Percentiles rank a stretch among this genome's conserved stretches.
These are phyloP conservation scores for Pemphigus obesinymphae DNA, from an alignment of 1,140 invertebrate genomes.

Conservation along the genomic window DNA sequence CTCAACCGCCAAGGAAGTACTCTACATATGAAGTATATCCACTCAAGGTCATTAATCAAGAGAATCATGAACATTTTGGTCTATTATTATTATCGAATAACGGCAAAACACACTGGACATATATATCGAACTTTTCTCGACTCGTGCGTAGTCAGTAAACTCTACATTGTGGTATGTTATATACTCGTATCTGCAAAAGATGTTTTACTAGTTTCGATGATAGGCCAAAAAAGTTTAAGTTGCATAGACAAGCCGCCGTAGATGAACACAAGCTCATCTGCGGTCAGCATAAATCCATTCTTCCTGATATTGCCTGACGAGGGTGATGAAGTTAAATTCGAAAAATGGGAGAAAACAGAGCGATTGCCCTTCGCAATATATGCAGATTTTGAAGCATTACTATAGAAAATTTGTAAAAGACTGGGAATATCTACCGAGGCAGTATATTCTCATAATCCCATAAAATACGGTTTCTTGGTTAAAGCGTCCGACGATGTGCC, in stretches of 20 bases:
- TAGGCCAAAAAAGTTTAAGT: too few species aligned
- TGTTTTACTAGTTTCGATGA: too few species aligned
- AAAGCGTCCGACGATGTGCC: not conserved
- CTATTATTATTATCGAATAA: not conserved
- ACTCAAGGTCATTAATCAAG: not conserved
- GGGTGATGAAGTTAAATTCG: not conserved
- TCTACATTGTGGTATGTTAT: not conserved
- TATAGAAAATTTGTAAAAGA: not conserved
- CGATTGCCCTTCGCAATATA: too few species aligned
- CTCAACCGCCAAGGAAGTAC: not conserved
- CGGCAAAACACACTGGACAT: not conserved
- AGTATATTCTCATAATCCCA: not conserved
- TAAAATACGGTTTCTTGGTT: not conserved
- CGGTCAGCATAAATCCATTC: not conserved
- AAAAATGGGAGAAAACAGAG: not conserved
- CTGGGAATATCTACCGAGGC: not conserved
- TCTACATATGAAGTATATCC: not conserved
- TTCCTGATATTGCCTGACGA: not conserved
- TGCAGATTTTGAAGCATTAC: conserved; percentile 2
- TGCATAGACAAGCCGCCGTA: not conserved
- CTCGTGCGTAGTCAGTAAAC: not conserved
- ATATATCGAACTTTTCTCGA: too few species aligned
- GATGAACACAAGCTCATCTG: not conserved
- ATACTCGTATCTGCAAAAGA: too few species aligned
- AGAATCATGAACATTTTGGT: not conserved